phyloP scores from a whole-genome alignment of 2,888 invertebrate species.

The Parnassius smintheus region DNA sequence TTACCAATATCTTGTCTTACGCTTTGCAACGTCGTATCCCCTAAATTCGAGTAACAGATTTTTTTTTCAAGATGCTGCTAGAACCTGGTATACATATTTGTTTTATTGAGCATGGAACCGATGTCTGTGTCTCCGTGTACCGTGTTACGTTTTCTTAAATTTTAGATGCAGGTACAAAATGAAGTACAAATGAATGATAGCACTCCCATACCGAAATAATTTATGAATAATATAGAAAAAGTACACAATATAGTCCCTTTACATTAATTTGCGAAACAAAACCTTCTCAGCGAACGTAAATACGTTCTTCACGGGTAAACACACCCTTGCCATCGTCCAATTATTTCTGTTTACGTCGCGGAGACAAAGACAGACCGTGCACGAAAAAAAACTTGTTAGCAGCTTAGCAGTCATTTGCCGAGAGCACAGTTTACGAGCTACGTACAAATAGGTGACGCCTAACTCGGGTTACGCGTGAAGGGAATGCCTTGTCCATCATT shows the following conservation, averaged over 20 bases:
- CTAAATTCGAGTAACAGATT: too few species aligned
- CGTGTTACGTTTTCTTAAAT: too few species aligned
- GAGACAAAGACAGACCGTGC: conserved; percentile 32
- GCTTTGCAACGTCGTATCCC: too few species aligned
- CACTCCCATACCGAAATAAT: too few species aligned
- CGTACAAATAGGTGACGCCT: conserved; percentile 7
- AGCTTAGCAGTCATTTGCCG: conserved; percentile 24
- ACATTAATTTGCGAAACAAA: conserved; percentile 42
- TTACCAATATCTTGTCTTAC: too few species aligned
- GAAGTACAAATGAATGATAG: too few species aligned
- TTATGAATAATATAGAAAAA: too few species aligned
- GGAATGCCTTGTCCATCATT: conserved; percentile 10
- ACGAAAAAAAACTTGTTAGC: conserved; percentile 30
- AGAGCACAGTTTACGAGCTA: conserved; percentile 11
- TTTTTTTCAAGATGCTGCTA: too few species aligned
- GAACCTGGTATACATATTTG: too few species aligned
- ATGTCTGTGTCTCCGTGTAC: too few species aligned
- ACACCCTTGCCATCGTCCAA: conserved; percentile 34
- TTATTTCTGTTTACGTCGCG: conserved; percentile 41
- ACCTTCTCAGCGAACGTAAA: conserved; percentile 18
- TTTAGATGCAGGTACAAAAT: too few species aligned
- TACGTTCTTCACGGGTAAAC: conserved; percentile 5
- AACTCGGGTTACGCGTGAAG: conserved; percentile 11
- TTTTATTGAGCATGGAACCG: too few species aligned
- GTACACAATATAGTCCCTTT: conserved; percentile 30